Percentiles rank a stretch among this genome's conserved stretches.
These are phyloP conservation scores for Arothron firmamentum DNA, from an alignment of 2,113 vertebrate species.

Conservation along the genomic window DNA sequence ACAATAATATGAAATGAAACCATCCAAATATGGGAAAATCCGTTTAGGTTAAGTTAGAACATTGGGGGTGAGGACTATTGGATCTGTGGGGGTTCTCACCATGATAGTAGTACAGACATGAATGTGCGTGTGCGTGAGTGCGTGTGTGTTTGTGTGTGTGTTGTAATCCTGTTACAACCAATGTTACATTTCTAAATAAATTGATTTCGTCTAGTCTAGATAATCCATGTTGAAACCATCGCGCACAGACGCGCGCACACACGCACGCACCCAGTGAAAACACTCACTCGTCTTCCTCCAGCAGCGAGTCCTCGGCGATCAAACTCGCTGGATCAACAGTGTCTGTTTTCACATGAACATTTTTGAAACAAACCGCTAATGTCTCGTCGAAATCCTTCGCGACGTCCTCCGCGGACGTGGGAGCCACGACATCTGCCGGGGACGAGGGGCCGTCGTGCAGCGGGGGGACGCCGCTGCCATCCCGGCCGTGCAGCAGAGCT, in stretches of 20 bases:
- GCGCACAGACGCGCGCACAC: not conserved
- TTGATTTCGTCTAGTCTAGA: too few species aligned
- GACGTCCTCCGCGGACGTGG: slow-evolving; percentile 68
- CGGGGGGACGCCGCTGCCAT: slow-evolving; percentile 45
- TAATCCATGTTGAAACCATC: not conserved
- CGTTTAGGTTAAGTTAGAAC: too few species aligned
- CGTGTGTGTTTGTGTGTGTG: not conserved
- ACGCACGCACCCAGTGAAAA: slow-evolving; percentile 5
- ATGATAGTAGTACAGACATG: not conserved
- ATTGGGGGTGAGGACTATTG: too few species aligned
- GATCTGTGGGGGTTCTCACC: too few species aligned
- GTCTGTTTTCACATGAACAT: slow-evolving; percentile 58
- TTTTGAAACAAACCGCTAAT: slow-evolving; percentile 81
- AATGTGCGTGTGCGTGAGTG: not conserved
- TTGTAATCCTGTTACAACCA: not conserved
- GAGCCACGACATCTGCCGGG: slow-evolving; percentile 35
- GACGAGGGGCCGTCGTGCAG: slow-evolving; percentile 56
- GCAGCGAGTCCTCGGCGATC: slow-evolving; percentile 81
- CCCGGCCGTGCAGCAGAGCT: slow-evolving; percentile 10
- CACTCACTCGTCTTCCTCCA: slow-evolving; percentile 90
- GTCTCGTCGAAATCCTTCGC: slow-evolving; percentile 77
- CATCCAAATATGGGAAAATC: too few species aligned
- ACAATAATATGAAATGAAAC: too few species aligned
- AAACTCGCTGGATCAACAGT: slow-evolving; percentile 66
- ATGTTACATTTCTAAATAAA: not conserved